Base-by-base conservation (phyloP, 2,113 vertebrate species). In the Polypterus senegalus region DNA sequence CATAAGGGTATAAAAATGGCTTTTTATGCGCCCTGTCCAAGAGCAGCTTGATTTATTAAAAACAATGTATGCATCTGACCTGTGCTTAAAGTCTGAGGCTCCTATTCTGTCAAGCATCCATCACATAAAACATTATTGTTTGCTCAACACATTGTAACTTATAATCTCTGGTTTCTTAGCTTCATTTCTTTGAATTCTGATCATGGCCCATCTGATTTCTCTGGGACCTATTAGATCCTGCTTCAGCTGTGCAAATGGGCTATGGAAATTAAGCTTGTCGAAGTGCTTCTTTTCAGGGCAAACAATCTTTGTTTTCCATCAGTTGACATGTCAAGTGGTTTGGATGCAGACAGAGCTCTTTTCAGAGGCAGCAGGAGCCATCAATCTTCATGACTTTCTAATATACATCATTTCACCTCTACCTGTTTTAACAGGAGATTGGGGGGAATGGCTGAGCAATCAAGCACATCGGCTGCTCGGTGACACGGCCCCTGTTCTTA, bases 321-420 rank as follows among this genome's bases (percentile, higher is more conserved):
- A 77, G 66, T 81, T 87, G 74, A 66, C 56, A 63, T 76, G 78
- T 81, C 75, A 80, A 81, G 73, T 76, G 73, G 73, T 79, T 84
- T 84, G 77, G 77, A 84, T 86, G 73, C 71, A 82, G 78, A 80
- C 67, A 69, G 65, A 8, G 10, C 46, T 58, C 77, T 74, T 70
- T 74, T 77, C 76, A 75, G 63, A 74, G 71, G 73, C 73, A 75
- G 78, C 71, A 73, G 76, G 77, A 75, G 73, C 78, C 76, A 83
- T 85, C 79, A 84, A 83, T 93, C 88, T 92, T 88, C 84, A 83
- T 86, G 86, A 81, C 82, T 83, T 88, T 84, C 82, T 82, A 81
- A 83, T 83, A 79, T 77, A 87, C 75, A 81, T 82, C 73, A 80
- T 88, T 92, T 93, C 85, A 88, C 85, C 77, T 87, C 73, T 81